Base-by-base conservation (phyloP, 2,113 vertebrate species). In the Thermophis baileyi region DNA sequence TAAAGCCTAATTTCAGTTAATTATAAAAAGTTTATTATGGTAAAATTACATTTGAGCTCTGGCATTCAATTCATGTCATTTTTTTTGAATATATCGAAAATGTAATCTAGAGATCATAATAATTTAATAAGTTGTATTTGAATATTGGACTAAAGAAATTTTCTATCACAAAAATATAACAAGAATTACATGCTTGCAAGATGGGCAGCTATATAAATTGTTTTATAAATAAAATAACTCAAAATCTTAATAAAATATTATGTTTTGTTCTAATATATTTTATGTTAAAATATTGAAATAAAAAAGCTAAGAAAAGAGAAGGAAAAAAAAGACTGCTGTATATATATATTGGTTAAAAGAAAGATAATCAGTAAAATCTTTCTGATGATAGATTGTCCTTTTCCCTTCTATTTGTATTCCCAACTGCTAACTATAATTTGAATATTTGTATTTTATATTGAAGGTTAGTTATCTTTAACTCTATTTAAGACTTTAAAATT, bases 71-170 rank as follows among this genome's bases (percentile, higher is more conserved):
- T 22, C 51, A 85, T 85, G 2, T 40, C 14, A 27, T 14, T 89
- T 12, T 11, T 93, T 27, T 12, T 51, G 20, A 92, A 50, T 30
- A 85, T 91, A 85, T 60, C 53, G 4, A 60, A 50, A 93, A 63
- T 74, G 44, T 22, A 92, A 93, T 94, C 91, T 74, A 92, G 27
- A 89, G 27, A 55, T 53, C 2, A 44, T 57, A 60, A 35, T 51
- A 90, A 14, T 88, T 20, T 22, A 89, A 89, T 50, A 91, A 95
- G 91, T 87, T 94, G 91, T 94, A 44, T 57, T 91, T 94, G 24
- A 92, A 50, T 18, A 40, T 49, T 40, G 51, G 1, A 18, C 7
- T 30, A 87, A 87, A 50, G 25, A 18, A 30, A 49, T n/a, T 6
- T 85, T 85, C 40, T 55, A 10, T n/a, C 2, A 47, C 8, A n/a